Conservation (phyloP, 2,888 invertebrate genomes). For the Apomyelois bistriatella region DNA sequence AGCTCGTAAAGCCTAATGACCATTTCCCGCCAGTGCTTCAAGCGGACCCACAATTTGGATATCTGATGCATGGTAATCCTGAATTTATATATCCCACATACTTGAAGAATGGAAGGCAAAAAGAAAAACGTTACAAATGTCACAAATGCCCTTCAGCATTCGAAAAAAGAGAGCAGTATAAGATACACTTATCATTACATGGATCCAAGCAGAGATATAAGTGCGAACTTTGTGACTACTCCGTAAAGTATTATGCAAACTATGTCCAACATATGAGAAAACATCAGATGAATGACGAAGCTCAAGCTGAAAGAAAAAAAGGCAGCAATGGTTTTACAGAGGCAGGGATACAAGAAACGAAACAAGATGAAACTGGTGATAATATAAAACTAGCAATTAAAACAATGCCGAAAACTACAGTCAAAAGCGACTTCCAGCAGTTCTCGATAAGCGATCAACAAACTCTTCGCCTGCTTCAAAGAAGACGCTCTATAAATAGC, state of each 20-base stretch:
- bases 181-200: slow-evolving; percentile 89
- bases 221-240: slow-evolving; percentile 92
- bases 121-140: slow-evolving; percentile 90
- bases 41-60: slow-evolving; percentile 84
- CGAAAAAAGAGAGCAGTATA: slow-evolving; percentile 91
- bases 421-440: slow-evolving; percentile 73
- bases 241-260: slow-evolving; percentile 92
- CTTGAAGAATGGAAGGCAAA: slow-evolving; percentile 85
- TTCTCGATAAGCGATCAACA: slow-evolving; percentile 82
- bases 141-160: slow-evolving; percentile 93
- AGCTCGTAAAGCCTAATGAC: slow-evolving; percentile 73
- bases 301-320: slow-evolving; percentile 79
- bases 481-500: slow-evolving; percentile 67
- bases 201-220: slow-evolving; percentile 91
- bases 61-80: slow-evolving; percentile 86
- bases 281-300: slow-evolving; percentile 86
- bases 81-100: slow-evolving; percentile 88
- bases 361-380: slow-evolving; percentile 47
- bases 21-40: slow-evolving; percentile 75
- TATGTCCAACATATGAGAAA: slow-evolving; percentile 90
- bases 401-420: slow-evolving; percentile 64
- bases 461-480: slow-evolving; percentile 79
- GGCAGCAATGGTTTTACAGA: slow-evolving; percentile 43
- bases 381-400: slow-evolving; percentile 70
- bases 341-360: slow-evolving; percentile 42